Evolutionary conservation across 2,888 invertebrate genomes (phyloP), one percentile per base, ranked within the genome.

Genomic region (Arenicola marina): DNA sequence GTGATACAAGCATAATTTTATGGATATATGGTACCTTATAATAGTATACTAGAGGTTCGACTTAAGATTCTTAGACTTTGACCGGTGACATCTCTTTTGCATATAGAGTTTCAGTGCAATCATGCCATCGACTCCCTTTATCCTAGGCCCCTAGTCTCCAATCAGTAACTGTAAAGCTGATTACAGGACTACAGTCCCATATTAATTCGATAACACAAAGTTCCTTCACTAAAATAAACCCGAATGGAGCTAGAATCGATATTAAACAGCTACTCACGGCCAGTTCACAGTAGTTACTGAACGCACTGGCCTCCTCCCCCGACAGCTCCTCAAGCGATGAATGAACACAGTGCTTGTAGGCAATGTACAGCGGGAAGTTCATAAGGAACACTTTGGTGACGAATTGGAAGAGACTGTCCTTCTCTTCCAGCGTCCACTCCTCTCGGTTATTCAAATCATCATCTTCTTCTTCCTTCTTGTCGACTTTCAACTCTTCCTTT

Each of bases 371-470:
- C 2, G 86, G 95, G 82, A 95, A 95, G 83, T 93, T 94, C 68
- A 94, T 87, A 67, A 94, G 87, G 84, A 95, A 95, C 70, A 86
- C 88, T 86, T 95, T 95, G 1, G 93, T 91, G 31, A 93, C 89
- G 75, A 95, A 89, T 76, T 92, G 90, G 80, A 95, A 88, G 51
- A 95, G 86, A 83, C 92, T 92, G 78, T 95, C 95, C 75, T 91
- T 89, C 80, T 95, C 94, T 71, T 91, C 90, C 75, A 91, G 86
- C 38, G 89, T 88, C 92, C 92, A 93, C 44, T 67, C 60, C 51
- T 75, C 75, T 11, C 51, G 44, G n/a, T 55, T 61, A 21, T 28
- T 51, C 26, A 74, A 73, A 63, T 82, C 77, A 32, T 82, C 75
- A 56, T 77, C 60, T 67, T 64, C 67, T 29, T 63, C 59, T 21